Conservation (phyloP, 2,113 vertebrate species). For the Scopus umbretta region DNA sequence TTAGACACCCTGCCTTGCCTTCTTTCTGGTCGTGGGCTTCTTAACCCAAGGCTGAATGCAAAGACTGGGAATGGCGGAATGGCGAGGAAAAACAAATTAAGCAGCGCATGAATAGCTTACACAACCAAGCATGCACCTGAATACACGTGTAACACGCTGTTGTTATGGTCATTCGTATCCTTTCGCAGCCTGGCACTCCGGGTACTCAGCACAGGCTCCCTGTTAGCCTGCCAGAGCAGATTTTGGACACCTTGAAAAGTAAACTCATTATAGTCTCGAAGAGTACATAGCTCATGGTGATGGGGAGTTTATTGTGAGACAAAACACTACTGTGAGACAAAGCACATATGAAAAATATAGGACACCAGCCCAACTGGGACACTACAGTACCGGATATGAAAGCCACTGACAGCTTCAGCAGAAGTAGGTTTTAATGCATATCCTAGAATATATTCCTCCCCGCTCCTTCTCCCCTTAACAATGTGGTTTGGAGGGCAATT, state of each 20-base stretch:
- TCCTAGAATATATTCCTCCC: background rate
- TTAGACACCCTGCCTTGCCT: background rate
- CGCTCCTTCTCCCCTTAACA: background rate
- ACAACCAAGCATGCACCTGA: background rate
- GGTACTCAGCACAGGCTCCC: background rate
- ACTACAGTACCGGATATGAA: background rate
- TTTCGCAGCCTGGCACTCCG: background rate
- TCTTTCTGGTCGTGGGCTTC: background rate
- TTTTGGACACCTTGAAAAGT: background rate
- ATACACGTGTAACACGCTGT: rapidly evolving
- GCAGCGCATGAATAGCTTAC: background rate
- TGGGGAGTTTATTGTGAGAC: background rate
- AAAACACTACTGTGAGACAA: background rate
- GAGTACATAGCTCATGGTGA: background rate
- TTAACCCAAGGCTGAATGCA: background rate
- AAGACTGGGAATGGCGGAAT: background rate
- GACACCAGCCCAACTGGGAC: background rate
- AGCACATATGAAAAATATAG: background rate
- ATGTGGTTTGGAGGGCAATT: too few species aligned
- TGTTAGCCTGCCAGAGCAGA: background rate
- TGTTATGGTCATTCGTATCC: too few species aligned
- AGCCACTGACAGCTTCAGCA: background rate
- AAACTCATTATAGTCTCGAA: background rate
- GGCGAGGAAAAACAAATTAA: background rate
- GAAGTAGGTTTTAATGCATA: background rate